Percentiles rank a stretch among this genome's conserved stretches.
phyloP scores from a whole-genome alignment of 2,888 invertebrate genomes.

The Eupithecia insigniata region DNA sequence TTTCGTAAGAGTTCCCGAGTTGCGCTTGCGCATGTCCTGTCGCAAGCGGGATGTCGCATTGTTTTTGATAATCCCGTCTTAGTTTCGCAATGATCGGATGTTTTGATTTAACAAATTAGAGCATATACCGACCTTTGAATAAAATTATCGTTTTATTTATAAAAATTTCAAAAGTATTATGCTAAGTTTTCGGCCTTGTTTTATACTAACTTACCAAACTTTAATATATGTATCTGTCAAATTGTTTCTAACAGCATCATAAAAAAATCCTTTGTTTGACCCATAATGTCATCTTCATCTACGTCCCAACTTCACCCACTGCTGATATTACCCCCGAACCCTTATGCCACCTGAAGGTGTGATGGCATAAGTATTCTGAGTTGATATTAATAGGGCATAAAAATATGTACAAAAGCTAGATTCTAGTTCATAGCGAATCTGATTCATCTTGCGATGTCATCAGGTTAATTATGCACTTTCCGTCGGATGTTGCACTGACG shows the following conservation, averaged over 20 bases:
- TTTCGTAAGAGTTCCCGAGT: not conserved
- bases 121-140: not conserved
- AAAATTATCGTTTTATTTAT: not conserved
- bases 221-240: no score
- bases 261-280: no score
- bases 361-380: no score
- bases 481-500: not conserved
- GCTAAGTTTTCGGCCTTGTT: not conserved
- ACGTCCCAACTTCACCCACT: no score
- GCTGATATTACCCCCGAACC: no score
- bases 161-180: not conserved
- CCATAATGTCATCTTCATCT: no score
- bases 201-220: not conserved
- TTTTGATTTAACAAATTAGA: not conserved
- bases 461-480: slow-evolving; percentile 3
- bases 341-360: no score
- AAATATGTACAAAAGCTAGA: no score
- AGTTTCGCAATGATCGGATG: not conserved
- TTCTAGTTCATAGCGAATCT: not conserved
- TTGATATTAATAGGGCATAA: no score
- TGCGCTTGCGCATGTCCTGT: slow-evolving; percentile 31
- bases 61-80: slow-evolving; percentile 13
- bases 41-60: slow-evolving; percentile 25
- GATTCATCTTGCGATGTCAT: not conserved
- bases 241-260: no score